Conservation (phyloP, 30 jellyfish, hydroid and myxozoan species). For the Calvadosia cruxmelitensis region DNA sequence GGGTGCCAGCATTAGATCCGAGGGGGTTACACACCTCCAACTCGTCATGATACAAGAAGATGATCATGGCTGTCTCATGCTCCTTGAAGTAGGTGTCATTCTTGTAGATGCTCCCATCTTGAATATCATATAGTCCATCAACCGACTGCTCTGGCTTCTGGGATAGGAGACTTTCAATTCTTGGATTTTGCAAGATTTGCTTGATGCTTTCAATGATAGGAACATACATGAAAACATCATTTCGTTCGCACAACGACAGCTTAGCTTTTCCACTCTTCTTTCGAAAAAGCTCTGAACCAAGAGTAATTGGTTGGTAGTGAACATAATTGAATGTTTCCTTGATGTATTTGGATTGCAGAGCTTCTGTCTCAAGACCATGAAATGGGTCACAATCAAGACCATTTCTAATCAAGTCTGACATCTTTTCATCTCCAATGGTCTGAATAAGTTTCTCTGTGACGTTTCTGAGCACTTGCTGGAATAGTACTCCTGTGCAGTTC, state of each 20-base stretch:
- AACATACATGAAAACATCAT: neutral
- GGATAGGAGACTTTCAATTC: neutral
- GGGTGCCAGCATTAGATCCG: neutral
- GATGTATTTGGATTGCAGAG: neutral
- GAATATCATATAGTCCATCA: neutral
- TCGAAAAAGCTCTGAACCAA: neutral
- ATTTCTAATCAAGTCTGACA: too few species aligned
- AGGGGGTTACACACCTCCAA: constrained; percentile 2
- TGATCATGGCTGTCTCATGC: neutral
- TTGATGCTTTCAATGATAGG: neutral
- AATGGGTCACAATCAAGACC: neutral
- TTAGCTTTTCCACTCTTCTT: neutral
- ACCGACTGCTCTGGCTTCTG: neutral
- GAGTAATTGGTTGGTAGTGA: neutral
- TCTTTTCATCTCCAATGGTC: too few species aligned
- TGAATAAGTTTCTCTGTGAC: neutral
- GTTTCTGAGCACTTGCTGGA: neutral
- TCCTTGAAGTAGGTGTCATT: neutral
- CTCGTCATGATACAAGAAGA: neutral
- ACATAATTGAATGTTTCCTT: neutral
- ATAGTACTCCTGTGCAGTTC: neutral
- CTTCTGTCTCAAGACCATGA: too few species aligned
- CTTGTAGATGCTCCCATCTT: neutral
- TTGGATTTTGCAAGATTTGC: neutral
- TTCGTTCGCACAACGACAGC: neutral